Base-by-base conservation (phyloP, 2,113 vertebrate species). In the Poicephalus gulielmi region DNA sequence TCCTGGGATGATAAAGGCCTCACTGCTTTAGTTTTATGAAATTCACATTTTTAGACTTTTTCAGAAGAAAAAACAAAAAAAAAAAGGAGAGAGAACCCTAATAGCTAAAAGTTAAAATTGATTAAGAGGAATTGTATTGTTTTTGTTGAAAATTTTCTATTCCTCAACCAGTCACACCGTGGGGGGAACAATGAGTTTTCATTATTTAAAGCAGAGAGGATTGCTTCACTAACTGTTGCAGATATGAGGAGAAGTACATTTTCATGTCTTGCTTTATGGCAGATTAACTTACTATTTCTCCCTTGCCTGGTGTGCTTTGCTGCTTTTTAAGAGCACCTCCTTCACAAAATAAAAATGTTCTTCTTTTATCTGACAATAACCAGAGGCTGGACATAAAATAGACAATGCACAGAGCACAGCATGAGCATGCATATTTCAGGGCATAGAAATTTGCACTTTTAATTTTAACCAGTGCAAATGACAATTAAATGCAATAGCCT, bases 331-430 rank as follows among this genome's bases (percentile, higher is more conserved):
- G 39, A 82, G 83, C 66, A 92, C 64, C 55, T 87, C 83, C 81
- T 92, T 84, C 57, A 60, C 60, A 78, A 91, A 64, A 76, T 75
- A 91, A 88, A 88, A 90, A 19, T 31, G 27, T 94, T 94, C 30
- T 59, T 90, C 35, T 86, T 89, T 89, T 73, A 75, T 71, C 67
- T 94, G 93, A 95, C 81, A 66, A 23, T 91, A 76, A 49, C 88
- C 95, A 95, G 95, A 91, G 69, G 33, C 62, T 69, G 57, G 44
- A 85, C 62, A 64, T 89, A 91, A 95, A 95, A 84, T 9, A 82
- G 93, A 92, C 69, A 91, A 62, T 68, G 62, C 44, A 84, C 91
- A 96, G 89, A 95, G 52, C 81, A 82, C 62, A 43, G 27, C 4
- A 23, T 25, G 16, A 49, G 24, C 55, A 46, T 89, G 47, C 37